Evolutionary conservation across 2,113 vertebrate species (phyloP).

Genomic region (Gallinago paraguaiae): DNA sequence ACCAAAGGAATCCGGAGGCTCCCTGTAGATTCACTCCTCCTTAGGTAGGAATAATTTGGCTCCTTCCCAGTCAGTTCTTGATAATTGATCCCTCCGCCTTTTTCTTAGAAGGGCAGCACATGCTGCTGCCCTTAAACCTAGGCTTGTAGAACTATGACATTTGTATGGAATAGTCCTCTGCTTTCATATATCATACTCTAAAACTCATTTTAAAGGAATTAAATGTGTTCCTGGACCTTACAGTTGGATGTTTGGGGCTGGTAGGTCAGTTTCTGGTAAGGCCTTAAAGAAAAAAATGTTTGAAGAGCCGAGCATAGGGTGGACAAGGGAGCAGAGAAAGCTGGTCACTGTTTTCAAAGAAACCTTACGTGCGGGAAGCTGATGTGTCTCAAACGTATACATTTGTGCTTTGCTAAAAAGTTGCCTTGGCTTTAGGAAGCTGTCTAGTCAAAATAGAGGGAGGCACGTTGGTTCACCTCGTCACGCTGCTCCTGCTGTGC

Average conservation of each 20-base stretch:
- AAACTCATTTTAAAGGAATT: not conserved
- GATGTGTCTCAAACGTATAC: not conserved
- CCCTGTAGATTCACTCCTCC: conserved; percentile 18
- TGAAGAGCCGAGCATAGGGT: not conserved
- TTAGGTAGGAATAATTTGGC: conserved; percentile 28
- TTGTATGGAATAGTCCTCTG: not conserved
- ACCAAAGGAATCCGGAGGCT: conserved; percentile 6
- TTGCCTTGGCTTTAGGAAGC: not conserved
- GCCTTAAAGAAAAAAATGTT: not conserved
- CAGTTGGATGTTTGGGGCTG: not conserved
- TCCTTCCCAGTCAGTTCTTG: not conserved
- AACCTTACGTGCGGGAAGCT: not conserved
- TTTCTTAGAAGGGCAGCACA: not conserved
- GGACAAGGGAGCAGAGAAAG: not conserved
- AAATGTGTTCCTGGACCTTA: not conserved
- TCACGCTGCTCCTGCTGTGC: not conserved
- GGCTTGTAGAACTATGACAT: not conserved
- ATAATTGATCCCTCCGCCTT: not conserved
- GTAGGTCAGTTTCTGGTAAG: not conserved
- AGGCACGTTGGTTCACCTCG: not conserved
- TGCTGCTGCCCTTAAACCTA: not conserved
- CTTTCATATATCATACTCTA: not conserved
- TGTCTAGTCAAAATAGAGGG: not conserved
- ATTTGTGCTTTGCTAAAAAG: not conserved
- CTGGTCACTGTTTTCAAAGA: not conserved